A percentile compares a stretch with the other conserved stretches of the same genome.
phyloP scores from a whole-genome alignment of 64 coral and sea anemone species.

The Stichodactyla helianthus region DNA sequence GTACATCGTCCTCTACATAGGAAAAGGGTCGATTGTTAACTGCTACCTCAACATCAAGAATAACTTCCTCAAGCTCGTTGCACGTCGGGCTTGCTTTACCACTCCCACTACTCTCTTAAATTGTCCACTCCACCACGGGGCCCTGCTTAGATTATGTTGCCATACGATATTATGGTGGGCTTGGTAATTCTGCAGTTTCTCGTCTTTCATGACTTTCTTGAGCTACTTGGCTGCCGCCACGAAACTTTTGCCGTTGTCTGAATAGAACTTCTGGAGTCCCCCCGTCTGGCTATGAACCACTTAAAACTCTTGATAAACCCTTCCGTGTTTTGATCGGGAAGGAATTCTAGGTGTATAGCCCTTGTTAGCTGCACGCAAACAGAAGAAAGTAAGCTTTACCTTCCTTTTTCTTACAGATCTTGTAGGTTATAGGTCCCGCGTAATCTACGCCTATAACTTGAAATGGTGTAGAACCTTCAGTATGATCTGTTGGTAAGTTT shows the following conservation, averaged over 20 bases:
- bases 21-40: background rate
- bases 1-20: conserved; percentile 19
- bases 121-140: conserved; percentile 23
- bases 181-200: background rate
- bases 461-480: conserved; percentile 7
- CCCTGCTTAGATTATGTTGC: no score
- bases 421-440: no score
- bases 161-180: background rate
- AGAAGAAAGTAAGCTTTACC: background rate
- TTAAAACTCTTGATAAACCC: background rate
- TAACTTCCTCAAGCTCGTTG: background rate
- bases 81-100: conserved; percentile 6
- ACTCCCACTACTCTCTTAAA: conserved; percentile 1
- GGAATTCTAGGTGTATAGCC: background rate
- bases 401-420: background rate
- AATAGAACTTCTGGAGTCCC: background rate
- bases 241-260: background rate
- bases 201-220: background rate
- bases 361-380: background rate
- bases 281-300: no score
- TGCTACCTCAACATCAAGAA: background rate
- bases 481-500: conserved; percentile 20
- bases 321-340: background rate
- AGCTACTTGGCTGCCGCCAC: conserved; percentile 8
- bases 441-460: background rate